A percentile compares a stretch with the other conserved stretches of the same genome.
Conservation (phyloP, 1,140 invertebrate species). For the Drosophila pachea region DNA sequence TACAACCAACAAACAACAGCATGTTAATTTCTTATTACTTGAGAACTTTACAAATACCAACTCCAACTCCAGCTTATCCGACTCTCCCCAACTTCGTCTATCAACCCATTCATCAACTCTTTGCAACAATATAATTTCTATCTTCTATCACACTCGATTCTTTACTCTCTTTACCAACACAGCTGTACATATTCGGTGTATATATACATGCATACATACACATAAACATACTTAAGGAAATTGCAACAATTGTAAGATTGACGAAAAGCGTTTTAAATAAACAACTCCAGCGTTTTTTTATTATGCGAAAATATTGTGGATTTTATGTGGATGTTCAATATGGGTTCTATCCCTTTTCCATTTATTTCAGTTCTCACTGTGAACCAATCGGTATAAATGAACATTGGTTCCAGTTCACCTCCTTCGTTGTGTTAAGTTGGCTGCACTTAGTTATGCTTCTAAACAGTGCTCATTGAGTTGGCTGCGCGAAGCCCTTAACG, state of each 20-base stretch:
- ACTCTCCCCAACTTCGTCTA: conserved; percentile 13
- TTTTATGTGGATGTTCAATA: conserved; percentile 1
- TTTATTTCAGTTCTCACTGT: too few relatives aligned
- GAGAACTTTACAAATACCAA: conserved; percentile 49
- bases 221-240: conserved; percentile 51
- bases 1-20: conserved; percentile 74
- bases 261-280: conserved; percentile 73
- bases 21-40: conserved; percentile 72
- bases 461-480: neutral
- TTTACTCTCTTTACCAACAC: conserved; percentile 26
- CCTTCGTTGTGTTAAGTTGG: neutral
- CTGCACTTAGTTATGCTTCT: neutral
- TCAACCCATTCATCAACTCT: conserved; percentile 34
- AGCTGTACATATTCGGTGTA: conserved; percentile 59
- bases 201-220: conserved; percentile 34
- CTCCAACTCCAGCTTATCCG: conserved; percentile 15
- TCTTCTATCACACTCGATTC: conserved; percentile 23
- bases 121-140: conserved; percentile 46
- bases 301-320: conserved; percentile 47
- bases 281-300: conserved; percentile 61
- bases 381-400: too few relatives aligned
- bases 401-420: too few relatives aligned
- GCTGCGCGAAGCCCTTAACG: neutral
- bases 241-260: conserved; percentile 76
- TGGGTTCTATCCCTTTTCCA: too few relatives aligned